Evolutionary conservation across 2,797 vertebrate species (phyloP), one percentile per base, ranked within the genome.

Genomic region (Eospalax fontanierii): DNA sequence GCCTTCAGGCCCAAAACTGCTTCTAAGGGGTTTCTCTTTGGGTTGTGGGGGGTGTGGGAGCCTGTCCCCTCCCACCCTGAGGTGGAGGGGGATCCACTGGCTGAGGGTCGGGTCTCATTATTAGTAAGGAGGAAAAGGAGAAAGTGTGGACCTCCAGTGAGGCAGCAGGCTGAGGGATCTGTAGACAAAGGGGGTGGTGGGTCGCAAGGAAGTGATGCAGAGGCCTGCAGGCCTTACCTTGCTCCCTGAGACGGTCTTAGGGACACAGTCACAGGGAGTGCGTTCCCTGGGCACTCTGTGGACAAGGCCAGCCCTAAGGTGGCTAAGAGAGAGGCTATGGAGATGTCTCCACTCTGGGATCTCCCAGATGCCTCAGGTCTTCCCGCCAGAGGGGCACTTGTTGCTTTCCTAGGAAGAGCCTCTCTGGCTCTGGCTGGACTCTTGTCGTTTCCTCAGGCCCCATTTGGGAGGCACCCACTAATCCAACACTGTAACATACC

Each of bases 1-100:
- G 5, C n/a, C 93, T 93, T 66, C 84, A 16, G 65, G 70, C 91
- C 86, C 89, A 82, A 57, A 85, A 88, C 65, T 63, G 8, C 35
- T 30, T n/a, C 26, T 71, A 74, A 87, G 35, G n/a, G 63, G 43
- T 33, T 75, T 40, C 50, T 87, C 68, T 71, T 59, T 63, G 19
- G 83, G 76, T 9, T 79, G 63, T 14, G 59, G 66, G 6, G 50
- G 89, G 90, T 21, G 50, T 74, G 85, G 73, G 35, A 82, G 79
- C 81, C 81, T 74, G 1, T 28, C 33, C n/a, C 6, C 78, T 35
- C 85, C 57, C 40, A 19, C 57, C 26, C 28, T 16, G 5, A 38
- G 82, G 43, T 4, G 9, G 80, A 22, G 6, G 57, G 30, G 65
- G 40, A 28, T 22, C 80, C 66, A 73, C 33, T 6, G n/a, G 83